Base-by-base conservation (phyloP, 2,888 invertebrate genomes). In the Cinara cedri region DNA sequence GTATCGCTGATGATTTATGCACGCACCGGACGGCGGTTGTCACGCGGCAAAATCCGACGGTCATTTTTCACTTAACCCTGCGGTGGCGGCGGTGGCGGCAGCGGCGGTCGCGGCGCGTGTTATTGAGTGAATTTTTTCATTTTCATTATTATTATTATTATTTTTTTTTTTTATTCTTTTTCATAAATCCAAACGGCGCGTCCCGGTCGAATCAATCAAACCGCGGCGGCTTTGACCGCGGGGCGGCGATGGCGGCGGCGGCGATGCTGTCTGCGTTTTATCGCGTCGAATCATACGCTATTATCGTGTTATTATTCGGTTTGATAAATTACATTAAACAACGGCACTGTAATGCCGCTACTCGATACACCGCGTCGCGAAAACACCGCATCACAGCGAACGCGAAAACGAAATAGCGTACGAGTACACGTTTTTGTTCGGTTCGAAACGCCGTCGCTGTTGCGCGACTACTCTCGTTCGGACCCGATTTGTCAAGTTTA, bases 1-100 rank as follows among this genome's bases (percentile, higher is more conserved):
- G 26, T 62, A 46, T 34, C 13, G 72, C 34, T 72, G 72, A 72
- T 72, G 72, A 72, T 72, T 72, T 72, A 72, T 72, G 49, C 72
- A 51, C 46, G 19, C n/a, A n/a, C 62, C 62, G 19, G 72, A 51
- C 72, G 62, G 72, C 72, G 62, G 72, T 51, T 62, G 62, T 62
- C 62, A 72, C 19, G 51, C 51, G 72, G 26, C 51, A 26, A 49
- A 72, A 72, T 72, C 49, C 62, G 16, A 62, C 11, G 51, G 72
- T 72, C 62, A 49, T 72, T 72, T 72, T 72, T 72, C 72, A 72
- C 49, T 72, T 72, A 51, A 62, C 34, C 51, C 49, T 4, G 19
- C 51, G n/a, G n/a, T n/a, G n/a, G n/a, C n/a, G n/a, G n/a, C n/a
- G n/a, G n/a, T n/a, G n/a, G n/a, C n/a, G n/a, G n/a, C n/a, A n/a